Conservation (phyloP, 2,888 invertebrate species). For the Lycocerus yunnanus region DNA sequence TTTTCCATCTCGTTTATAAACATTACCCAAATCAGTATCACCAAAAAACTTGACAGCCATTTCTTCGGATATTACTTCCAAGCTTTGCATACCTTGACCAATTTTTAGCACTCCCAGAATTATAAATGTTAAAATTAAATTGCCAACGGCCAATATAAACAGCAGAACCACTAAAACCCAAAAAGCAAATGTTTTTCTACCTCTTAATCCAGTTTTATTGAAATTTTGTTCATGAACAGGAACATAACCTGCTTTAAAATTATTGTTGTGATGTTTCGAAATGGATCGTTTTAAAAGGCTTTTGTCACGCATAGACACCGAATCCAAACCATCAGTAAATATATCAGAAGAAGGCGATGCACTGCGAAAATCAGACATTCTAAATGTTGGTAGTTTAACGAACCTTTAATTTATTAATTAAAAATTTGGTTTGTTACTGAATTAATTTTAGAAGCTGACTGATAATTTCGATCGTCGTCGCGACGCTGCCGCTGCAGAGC, state of each 20-base stretch:
- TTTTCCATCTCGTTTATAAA: conserved; percentile 75
- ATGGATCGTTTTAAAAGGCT: conserved; percentile 44
- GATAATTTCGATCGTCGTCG: conserved; percentile 2
- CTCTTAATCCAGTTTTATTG: conserved; percentile 52
- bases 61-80: conserved; percentile 78
- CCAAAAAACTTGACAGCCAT: conserved; percentile 80
- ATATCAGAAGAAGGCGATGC: conserved; percentile 49
- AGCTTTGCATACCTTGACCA: conserved; percentile 82
- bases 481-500: background rate
- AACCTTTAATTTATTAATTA: background rate
- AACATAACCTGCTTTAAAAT: conserved; percentile 51
- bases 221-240: conserved; percentile 48
- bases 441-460: background rate
- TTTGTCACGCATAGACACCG: conserved; percentile 47
- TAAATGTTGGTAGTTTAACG: background rate
- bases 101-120: conserved; percentile 80
- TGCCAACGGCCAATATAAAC: conserved; percentile 76
- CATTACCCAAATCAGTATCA: conserved; percentile 73
- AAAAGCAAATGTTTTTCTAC: conserved; percentile 71
- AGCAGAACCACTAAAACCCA: conserved; percentile 78
- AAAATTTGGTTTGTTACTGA: background rate
- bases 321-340: conserved; percentile 50
- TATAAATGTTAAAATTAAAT: conserved; percentile 78
- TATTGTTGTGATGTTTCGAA: conserved; percentile 46
- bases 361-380: conserved; percentile 38